Base-by-base conservation (phyloP, 2,113 vertebrate genomes). In the Diadophis punctatus region DNA sequence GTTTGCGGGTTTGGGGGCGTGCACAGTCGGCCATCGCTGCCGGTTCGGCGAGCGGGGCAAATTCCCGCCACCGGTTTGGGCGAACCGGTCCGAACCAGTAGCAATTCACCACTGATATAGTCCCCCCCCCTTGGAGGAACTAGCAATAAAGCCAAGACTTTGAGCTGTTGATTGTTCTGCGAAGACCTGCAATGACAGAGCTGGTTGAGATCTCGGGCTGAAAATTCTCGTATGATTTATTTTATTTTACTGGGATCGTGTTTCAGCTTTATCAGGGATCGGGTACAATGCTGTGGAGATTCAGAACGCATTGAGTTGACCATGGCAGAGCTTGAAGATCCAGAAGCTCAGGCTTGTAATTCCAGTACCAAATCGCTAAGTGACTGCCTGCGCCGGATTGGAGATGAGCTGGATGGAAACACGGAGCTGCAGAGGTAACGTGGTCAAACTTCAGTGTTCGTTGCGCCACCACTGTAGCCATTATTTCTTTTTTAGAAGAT, bases 351-450 rank as follows among this genome's bases (percentile, higher is more conserved):
- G 90, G 96, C 97, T 80, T 94, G 92, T 52, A 97, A 99, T 68
- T 97, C 98, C 0, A 96, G 94, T 56, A 98, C 98, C 46, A 99
- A 98, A 96, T 97, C 95, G 63, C 97, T 99, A 4, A 98, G 97
- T 23, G 96, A 96, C 60, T 99, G 98, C 93, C 98, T 99, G 80
- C 98, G 98, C 93, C 97, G 98, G 94, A 99, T 99, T 6, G 99
- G 98, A 56, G 99, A 99, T 1, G 99, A 99, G 22, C 96, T 99
- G 90, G 98, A 99, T 92, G 97, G 96, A 92, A 98, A 99, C 89
- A 80, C 94, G 3, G 98, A 99, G 53, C 97, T 99, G 84, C 98
- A 98, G 92, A 97, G 96, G 99, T 99, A 96, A 55, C 18, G 2
- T 20, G 53, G 6, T 55, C 53, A 55, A 20, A 20, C 3, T 55